Evolutionary conservation across 2,888 invertebrate species (phyloP), one percentile per base, ranked within the genome.

Genomic region (Mesoligia furuncula): DNA sequence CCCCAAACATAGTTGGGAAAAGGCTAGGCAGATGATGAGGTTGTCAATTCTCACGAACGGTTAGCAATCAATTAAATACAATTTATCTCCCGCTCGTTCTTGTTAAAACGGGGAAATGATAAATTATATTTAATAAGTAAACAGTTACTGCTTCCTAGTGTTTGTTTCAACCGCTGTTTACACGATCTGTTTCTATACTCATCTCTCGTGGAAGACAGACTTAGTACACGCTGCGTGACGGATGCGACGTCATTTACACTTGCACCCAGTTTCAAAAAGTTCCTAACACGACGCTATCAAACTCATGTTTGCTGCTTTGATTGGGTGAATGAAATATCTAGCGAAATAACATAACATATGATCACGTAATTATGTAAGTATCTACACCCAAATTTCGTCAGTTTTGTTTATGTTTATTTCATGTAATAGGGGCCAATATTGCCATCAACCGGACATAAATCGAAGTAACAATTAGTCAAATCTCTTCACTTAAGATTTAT

Each of bases 1-100:
- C n/a, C n/a, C n/a, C n/a, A n/a, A n/a, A n/a, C n/a, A n/a, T n/a
- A n/a, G n/a, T n/a, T n/a, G n/a, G n/a, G n/a, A n/a, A n/a, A n/a
- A n/a, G n/a, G n/a, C n/a, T n/a, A n/a, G n/a, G n/a, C n/a, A n/a
- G n/a, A n/a, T n/a, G n/a, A n/a, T n/a, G n/a, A n/a, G n/a, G n/a
- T n/a, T n/a, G n/a, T n/a, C 51, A 59, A 62, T 67, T 73, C 72
- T 48, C 66, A 61, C 54, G n/a, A 73, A 73, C 62, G 9, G 57
- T 82, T 75, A 85, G 73, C 70, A 77, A 79, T 77, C 79, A 83
- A 86, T 87, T 84, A 87, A 71, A 78, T 45, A 36, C 5, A 75
- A 84, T 86, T 82, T 85, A 85, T 77, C 73, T 73, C 13, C 51
- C 48, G 31, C 81, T 62, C 36, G 69, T 45, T 79, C 84, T 80